These are phyloP conservation scores for Thripadectes ignobilis DNA, from an alignment of 2,797 vertebrate genomes.

Conservation along the genomic window DNA sequence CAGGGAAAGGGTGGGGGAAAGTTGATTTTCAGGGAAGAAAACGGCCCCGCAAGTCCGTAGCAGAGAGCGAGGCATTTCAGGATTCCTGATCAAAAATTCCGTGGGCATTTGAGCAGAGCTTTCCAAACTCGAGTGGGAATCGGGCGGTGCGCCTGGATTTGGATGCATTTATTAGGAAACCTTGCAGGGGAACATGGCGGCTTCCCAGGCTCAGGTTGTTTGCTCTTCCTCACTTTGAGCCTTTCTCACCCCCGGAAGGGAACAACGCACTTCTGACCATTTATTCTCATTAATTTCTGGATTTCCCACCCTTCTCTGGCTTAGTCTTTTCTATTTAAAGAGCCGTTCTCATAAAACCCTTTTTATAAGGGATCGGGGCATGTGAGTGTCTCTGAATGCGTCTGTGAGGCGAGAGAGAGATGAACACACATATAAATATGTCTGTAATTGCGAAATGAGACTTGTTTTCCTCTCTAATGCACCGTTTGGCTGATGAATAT, in stretches of 20 bases:
- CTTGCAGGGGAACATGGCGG: background rate
- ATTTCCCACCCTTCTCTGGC: background rate
- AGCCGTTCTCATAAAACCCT: background rate
- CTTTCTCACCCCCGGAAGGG: background rate
- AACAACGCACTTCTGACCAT: background rate
- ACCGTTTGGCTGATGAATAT: background rate
- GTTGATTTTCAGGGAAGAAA: background rate
- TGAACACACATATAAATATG: background rate
- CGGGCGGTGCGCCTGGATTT: background rate
- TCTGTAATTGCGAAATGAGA: background rate
- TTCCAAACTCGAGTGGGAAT: rapidly evolving
- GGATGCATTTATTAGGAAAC: background rate
- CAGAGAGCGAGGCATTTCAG: background rate
- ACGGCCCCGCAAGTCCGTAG: background rate
- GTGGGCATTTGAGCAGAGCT: background rate
- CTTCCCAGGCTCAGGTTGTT: background rate
- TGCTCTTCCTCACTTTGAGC: background rate
- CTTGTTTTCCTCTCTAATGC: background rate
- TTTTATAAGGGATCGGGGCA: conserved; percentile 22
- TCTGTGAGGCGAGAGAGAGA: background rate
- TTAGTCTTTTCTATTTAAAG: background rate
- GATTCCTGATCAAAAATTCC: background rate
- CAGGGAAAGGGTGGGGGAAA: rapidly evolving
- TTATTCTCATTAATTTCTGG: background rate
- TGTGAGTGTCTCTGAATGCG: background rate